These are phyloP conservation scores for Parotocinclus haroldoi DNA, from an alignment of 2,797 vertebrate genomes.

Conservation along the genomic window DNA sequence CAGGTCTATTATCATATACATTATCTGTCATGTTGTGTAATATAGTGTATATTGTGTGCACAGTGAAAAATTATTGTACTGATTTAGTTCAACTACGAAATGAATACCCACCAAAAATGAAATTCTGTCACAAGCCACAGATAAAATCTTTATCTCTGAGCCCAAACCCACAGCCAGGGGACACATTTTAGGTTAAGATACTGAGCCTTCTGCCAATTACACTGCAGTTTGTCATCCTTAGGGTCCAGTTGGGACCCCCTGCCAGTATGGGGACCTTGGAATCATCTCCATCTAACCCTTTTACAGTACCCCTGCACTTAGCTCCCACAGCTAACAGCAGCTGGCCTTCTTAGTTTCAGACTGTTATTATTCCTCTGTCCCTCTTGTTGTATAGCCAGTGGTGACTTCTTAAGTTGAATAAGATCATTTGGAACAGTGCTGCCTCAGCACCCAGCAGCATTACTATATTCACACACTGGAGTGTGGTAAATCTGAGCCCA, in stretches of 20 bases:
- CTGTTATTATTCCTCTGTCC: slow-evolving; percentile 42
- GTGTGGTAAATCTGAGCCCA: slow-evolving; percentile 50
- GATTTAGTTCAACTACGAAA: not conserved
- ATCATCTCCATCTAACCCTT: not conserved
- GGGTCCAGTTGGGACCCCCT: too few relatives aligned
- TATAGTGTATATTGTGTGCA: too few relatives aligned
- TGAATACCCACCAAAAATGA: too few relatives aligned
- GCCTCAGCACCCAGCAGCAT: slow-evolving; percentile 56
- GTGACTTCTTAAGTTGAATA: slow-evolving; percentile 63
- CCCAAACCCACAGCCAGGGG: too few relatives aligned
- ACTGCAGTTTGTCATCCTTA: too few relatives aligned
- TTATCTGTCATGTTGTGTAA: not conserved
- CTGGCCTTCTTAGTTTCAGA: slow-evolving; percentile 53
- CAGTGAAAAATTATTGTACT: slow-evolving; percentile 2
- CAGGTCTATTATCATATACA: not conserved
- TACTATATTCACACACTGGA: slow-evolving; percentile 54
- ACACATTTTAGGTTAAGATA: too few relatives aligned
- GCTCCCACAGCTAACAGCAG: slow-evolving; percentile 30
- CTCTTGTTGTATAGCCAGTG: slow-evolving; percentile 54
- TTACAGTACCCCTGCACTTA: not conserved
- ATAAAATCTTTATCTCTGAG: too few relatives aligned
- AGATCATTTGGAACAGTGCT: slow-evolving; percentile 59
- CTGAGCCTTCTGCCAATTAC: too few relatives aligned
- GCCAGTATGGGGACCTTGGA: too few relatives aligned
- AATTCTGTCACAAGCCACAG: too few relatives aligned